phyloP scores from a whole-genome alignment of 2,113 vertebrate genomes.

The Lates calcarifer region DNA sequence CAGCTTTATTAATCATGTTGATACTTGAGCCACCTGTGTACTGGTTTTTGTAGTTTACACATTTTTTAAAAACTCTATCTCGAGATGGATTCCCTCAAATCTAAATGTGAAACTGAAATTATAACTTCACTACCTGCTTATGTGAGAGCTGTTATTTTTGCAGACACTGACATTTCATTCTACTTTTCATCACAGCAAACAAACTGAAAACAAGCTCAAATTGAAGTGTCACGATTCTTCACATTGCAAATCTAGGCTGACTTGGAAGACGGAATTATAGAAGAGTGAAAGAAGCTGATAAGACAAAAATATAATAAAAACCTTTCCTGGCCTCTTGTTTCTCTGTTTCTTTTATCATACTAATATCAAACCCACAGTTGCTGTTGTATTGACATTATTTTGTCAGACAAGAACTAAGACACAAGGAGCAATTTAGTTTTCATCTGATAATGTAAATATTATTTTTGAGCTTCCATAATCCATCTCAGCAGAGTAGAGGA shows the following conservation, averaged over 20 bases:
- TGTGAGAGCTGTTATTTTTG: constrained; percentile 1
- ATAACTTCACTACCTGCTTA: background rate
- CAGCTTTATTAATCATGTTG: background rate
- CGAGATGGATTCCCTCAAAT: constrained; percentile 10
- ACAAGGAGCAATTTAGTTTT: constrained; percentile 1
- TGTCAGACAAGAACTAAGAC: constrained; percentile 13
- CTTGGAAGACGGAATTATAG: constrained; percentile 4
- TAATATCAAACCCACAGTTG: background rate
- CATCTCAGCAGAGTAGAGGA: background rate
- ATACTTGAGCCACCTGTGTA: background rate
- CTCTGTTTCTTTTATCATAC: constrained; percentile 15
- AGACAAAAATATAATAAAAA: constrained; percentile 14
- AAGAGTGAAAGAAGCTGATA: background rate
- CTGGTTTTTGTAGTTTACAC: background rate
- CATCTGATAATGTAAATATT: constrained; percentile 27
- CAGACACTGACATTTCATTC: constrained; percentile 4
- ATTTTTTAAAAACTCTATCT: no score
- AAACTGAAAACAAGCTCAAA: constrained; percentile 11
- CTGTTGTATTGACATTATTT: background rate
- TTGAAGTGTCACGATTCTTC: constrained; percentile 10
- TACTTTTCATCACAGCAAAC: background rate
- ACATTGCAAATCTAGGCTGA: constrained; percentile 3
- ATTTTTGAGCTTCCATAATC: background rate
- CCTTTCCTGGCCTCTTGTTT: background rate
- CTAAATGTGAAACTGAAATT: background rate